Evolutionary conservation across 2,888 invertebrate species (phyloP).

Genomic region (Cataglyphis altisquamis): DNA sequence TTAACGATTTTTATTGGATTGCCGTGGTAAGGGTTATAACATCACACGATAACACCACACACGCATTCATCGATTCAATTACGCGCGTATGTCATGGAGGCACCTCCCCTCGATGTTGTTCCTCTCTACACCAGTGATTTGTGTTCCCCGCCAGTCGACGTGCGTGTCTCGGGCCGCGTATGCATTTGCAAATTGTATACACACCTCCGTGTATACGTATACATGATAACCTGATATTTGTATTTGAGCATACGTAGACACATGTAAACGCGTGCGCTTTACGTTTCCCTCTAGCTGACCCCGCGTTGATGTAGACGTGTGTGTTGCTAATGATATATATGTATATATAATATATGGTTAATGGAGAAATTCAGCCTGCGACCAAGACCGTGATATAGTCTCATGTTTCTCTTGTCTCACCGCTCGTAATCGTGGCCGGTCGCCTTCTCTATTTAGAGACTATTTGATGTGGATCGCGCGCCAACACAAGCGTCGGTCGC

Average conservation of each 20-base stretch:
- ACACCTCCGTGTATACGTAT: conserved; percentile 28
- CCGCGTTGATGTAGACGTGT: conserved; percentile 50
- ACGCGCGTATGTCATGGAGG: conserved; percentile 72
- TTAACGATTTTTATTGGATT: conserved; percentile 35
- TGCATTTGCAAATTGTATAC: conserved; percentile 53
- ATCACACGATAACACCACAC: conserved; percentile 32
- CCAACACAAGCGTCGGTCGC: conserved; percentile 61
- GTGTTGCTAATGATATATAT: not conserved
- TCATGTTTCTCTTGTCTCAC: conserved; percentile 31
- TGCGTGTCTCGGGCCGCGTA: conserved; percentile 66
- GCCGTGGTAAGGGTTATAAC: conserved; percentile 19
- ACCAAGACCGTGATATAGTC: conserved; percentile 75
- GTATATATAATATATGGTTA: conserved; percentile 58
- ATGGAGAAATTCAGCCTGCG: conserved; percentile 80
- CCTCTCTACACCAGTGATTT: conserved; percentile 74
- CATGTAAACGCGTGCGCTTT: conserved; percentile 37
- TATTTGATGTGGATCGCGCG: conserved; percentile 73
- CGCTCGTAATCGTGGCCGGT: conserved; percentile 40
- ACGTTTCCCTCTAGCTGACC: conserved; percentile 27
- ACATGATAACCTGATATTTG: conserved; percentile 19
- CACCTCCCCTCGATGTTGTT: conserved; percentile 72
- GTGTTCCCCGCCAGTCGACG: conserved; percentile 73
- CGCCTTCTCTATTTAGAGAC: conserved; percentile 76
- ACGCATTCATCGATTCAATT: conserved; percentile 70
- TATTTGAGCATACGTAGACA: conserved; percentile 48